A percentile compares a stretch with the other conserved stretches of the same genome.
These are phyloP conservation scores for Spea bombifrons DNA, from an alignment of 2,113 vertebrate genomes.

Conservation along the genomic window DNA sequence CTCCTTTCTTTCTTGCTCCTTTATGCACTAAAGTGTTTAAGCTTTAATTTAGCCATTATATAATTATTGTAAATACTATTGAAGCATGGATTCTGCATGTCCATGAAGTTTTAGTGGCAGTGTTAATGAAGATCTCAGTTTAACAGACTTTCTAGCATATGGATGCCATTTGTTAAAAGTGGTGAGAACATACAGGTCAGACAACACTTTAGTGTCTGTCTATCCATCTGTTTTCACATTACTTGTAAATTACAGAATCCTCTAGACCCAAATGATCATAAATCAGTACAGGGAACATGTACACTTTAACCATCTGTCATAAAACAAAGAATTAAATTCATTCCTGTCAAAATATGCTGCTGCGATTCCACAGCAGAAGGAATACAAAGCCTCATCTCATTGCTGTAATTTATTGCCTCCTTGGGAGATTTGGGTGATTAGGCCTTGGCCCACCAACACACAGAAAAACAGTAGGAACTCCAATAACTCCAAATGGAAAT, in stretches of 20 bases:
- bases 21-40: not conserved
- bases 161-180: conserved; percentile 89
- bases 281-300: conserved; percentile 88
- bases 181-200: conserved; percentile 80
- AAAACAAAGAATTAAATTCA: conserved; percentile 97
- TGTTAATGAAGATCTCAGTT: conserved; percentile 71
- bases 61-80: not conserved
- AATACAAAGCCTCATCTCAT: conserved; percentile 96
- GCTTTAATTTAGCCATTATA: not conserved
- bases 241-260: conserved; percentile 92
- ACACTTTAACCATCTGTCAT: conserved; percentile 95
- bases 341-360: conserved; percentile 91
- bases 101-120: conserved; percentile 25
- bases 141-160: conserved; percentile 78
- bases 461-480: conserved; percentile 98
- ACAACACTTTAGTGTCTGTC: conserved; percentile 85
- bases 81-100: conserved; percentile 1
- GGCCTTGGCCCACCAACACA: conserved; percentile 95
- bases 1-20: not conserved
- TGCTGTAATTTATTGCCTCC: conserved; percentile 95
- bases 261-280: conserved; percentile 94
- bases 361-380: conserved; percentile 81
- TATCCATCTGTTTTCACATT: conserved; percentile 99
- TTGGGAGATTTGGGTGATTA: conserved; percentile 93
- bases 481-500: conserved; percentile 93